phyloP scores from a whole-genome alignment of 2,888 invertebrate genomes.

The Steinernema hermaphroditum region DNA sequence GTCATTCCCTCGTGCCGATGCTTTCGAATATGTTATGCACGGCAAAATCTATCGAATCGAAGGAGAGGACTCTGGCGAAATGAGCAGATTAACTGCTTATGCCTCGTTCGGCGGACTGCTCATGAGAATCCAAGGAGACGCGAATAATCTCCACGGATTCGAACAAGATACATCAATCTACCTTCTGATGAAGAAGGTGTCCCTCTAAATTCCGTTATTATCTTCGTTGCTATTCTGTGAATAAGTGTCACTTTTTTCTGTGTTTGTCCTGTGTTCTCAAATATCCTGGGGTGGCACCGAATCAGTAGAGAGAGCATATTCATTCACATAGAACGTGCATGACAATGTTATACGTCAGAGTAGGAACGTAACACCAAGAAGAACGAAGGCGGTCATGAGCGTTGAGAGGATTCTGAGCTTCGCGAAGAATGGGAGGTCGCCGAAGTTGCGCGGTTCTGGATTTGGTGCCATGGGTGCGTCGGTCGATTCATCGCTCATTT shows the following conservation, averaged over 20 bases:
- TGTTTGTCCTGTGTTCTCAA: too few relatives aligned
- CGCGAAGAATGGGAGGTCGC: too few relatives aligned
- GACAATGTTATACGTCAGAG: too few relatives aligned
- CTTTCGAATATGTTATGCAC: constrained; percentile 99
- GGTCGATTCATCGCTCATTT: too few relatives aligned
- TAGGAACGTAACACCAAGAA: too few relatives aligned
- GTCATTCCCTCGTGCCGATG: constrained; percentile 73
- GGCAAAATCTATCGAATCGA: constrained; percentile 96
- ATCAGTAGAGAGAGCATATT: too few relatives aligned
- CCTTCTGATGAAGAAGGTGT: constrained; percentile 90
- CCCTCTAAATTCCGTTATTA: neutral
- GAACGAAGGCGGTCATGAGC: too few relatives aligned
- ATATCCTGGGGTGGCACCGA: too few relatives aligned
- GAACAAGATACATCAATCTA: constrained; percentile 97
- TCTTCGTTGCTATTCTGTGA: neutral
- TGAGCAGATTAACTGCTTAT: constrained; percentile 85
- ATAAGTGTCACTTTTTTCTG: neutral
- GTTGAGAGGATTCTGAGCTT: too few relatives aligned
- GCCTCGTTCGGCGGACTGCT: constrained; percentile 95
- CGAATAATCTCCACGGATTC: constrained; percentile 96
- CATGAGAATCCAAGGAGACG: constrained; percentile 94
- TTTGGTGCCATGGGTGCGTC: too few relatives aligned
- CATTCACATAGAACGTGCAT: too few relatives aligned
- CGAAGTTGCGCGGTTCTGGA: too few relatives aligned
- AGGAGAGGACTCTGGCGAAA: constrained; percentile 88